phyloP scores from a whole-genome alignment of 1,140 invertebrate species.

The Conopomorpha cramerella region DNA sequence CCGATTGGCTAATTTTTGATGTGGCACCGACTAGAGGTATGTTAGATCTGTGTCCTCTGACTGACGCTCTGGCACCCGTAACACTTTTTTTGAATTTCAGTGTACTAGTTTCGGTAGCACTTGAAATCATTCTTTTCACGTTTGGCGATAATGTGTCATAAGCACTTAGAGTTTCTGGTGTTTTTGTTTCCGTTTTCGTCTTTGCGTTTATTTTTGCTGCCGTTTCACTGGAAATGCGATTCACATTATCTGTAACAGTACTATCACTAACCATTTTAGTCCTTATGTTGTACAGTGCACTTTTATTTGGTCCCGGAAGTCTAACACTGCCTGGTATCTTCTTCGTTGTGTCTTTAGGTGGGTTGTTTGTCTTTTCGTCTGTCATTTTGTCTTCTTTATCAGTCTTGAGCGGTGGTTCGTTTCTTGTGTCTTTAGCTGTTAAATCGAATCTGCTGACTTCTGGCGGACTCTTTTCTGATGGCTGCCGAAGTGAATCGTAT shows the following conservation, averaged over 20 bases:
- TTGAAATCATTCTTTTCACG: constrained; percentile 63
- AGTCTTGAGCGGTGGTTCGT: constrained; percentile 20
- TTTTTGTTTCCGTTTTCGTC: constrained; percentile 33
- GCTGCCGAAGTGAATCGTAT: constrained; percentile 57
- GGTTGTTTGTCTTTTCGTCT: constrained; percentile 10
- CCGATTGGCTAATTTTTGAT: constrained; percentile 56
- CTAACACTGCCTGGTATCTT: constrained; percentile 42
- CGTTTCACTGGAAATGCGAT: constrained; percentile 31
- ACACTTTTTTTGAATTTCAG: constrained; percentile 48
- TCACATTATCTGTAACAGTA: constrained; percentile 29
- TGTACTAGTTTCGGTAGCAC: constrained; percentile 54
- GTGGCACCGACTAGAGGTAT: constrained; percentile 54
- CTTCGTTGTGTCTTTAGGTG: constrained; percentile 43
- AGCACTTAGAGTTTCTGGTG: constrained; percentile 19
- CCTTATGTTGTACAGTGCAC: constrained; percentile 36
- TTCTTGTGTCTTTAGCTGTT: constrained; percentile 49
- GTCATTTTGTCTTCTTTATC: constrained; percentile 7
- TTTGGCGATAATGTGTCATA: constrained; percentile 62
- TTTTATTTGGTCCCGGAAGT: constrained; percentile 47
- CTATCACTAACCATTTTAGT: constrained; percentile 41
- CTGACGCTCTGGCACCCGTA: constrained; percentile 37
- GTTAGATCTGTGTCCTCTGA: constrained; percentile 36
- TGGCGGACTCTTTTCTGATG: constrained; percentile 32
- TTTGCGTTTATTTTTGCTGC: too few species aligned
- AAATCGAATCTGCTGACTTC: constrained; percentile 24